Percentiles rank a stretch among this genome's conserved stretches.
Evolutionary conservation across 2,888 invertebrate genomes (phyloP).

Genomic region (Elmis aenea): DNA sequence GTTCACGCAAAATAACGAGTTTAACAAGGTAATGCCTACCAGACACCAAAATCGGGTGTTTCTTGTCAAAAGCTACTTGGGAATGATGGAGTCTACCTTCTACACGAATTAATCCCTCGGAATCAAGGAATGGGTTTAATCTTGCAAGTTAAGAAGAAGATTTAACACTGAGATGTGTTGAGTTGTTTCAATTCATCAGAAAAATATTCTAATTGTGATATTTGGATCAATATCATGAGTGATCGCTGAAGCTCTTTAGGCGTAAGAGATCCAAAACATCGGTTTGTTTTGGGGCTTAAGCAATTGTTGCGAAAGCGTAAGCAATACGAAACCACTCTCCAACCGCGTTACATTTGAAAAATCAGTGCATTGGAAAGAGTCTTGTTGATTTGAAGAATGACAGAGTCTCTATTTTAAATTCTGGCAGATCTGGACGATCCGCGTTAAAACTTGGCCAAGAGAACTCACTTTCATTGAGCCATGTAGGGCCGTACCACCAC

Average conservation of each 20-base stretch:
- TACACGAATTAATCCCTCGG: background rate
- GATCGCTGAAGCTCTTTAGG: background rate
- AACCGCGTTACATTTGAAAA: slow-evolving; percentile 7
- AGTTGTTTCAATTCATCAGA: background rate
- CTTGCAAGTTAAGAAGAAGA: background rate
- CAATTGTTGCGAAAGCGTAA: slow-evolving; percentile 1
- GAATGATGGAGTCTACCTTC: background rate
- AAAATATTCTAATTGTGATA: background rate
- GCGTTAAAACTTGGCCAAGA: slow-evolving; percentile 4
- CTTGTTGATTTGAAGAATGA: background rate
- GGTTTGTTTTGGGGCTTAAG: background rate
- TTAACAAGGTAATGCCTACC: background rate
- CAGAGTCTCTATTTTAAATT: slow-evolving; percentile 7
- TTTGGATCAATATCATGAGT: background rate
- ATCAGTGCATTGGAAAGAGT: slow-evolving; percentile 1
- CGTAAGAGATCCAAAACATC: background rate
- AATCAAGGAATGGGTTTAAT: slow-evolving; percentile 1
- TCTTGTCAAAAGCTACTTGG: background rate
- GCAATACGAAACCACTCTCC: slow-evolving; percentile 2
- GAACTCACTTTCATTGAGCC: slow-evolving; percentile 6
- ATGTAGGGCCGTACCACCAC: slow-evolving; percentile 23
- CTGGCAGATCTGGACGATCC: slow-evolving; percentile 5
- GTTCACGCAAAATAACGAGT: background rate
- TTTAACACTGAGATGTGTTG: background rate
- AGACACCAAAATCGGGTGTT: background rate